Conservation (phyloP, 2,113 vertebrate genomes). For the Macrotis lagotis region DNA sequence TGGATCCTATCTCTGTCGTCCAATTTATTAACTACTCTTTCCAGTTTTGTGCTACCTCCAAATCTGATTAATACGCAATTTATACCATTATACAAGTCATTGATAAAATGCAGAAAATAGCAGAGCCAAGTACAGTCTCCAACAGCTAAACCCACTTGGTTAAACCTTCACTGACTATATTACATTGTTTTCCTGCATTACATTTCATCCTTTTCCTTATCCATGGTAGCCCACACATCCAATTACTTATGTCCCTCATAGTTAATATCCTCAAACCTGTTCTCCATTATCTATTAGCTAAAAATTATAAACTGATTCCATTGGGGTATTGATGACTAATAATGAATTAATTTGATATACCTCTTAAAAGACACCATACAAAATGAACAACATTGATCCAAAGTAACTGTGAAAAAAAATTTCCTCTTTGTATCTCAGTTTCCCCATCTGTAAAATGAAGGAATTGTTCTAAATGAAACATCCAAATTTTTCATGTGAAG, state of each 20-base stretch:
- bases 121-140: background rate
- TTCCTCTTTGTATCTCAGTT: background rate
- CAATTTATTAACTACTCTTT: background rate
- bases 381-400: background rate
- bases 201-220: background rate
- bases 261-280: background rate
- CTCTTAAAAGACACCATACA: background rate
- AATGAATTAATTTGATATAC: background rate
- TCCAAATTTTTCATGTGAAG: background rate
- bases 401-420: background rate
- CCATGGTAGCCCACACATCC: background rate
- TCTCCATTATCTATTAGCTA: conserved; percentile 1
- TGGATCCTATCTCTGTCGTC: background rate
- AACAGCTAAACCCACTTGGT: background rate
- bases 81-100: background rate
- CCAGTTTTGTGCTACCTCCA: background rate
- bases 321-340: background rate
- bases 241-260: background rate
- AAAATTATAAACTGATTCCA: background rate
- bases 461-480: background rate
- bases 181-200: background rate
- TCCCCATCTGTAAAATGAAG: background rate
- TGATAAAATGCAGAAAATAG: background rate
- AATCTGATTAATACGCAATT: background rate
- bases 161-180: background rate